Evolutionary conservation across 1,140 invertebrate species (phyloP).

Genomic region (Sycophaga agraensis): DNA sequence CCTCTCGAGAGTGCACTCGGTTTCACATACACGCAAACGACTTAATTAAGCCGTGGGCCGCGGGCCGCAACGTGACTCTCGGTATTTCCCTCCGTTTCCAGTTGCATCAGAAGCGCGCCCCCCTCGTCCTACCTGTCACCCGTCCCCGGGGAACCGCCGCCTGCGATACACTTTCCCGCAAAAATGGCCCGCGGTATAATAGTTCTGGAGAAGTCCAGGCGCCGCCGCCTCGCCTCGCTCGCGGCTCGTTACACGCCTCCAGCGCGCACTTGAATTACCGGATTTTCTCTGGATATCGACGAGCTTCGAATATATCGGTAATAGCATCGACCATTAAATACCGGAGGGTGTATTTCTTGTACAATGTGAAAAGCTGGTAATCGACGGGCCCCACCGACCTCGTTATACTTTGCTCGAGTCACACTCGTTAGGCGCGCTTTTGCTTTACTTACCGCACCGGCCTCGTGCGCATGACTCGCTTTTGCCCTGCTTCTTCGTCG

Average conservation of each 20-base stretch:
- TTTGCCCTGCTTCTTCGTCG: no score
- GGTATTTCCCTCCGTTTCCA: constrained; percentile 10
- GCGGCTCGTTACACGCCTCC: constrained; percentile 16
- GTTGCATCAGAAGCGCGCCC: neutral
- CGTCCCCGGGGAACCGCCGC: neutral
- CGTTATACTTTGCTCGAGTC: constrained; percentile 37
- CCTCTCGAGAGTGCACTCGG: no score
- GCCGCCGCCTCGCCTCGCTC: neutral
- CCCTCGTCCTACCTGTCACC: neutral
- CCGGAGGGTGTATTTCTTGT: constrained; percentile 35
- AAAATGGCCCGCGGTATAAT: constrained; percentile 6
- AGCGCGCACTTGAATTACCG: constrained; percentile 21
- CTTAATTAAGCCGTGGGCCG: constrained; percentile 7
- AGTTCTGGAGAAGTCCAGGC: neutral
- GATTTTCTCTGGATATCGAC: constrained; percentile 26
- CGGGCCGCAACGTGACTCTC: neutral
- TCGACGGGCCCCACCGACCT: constrained; percentile 35
- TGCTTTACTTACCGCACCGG: no score
- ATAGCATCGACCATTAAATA: constrained; percentile 43
- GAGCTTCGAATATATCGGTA: constrained; percentile 48
- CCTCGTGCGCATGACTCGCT: no score
- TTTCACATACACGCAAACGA: constrained; percentile 10
- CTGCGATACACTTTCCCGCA: constrained; percentile 7
- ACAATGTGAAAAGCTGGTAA: constrained; percentile 39
- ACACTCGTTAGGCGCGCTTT: constrained; percentile 8